These are phyloP conservation scores for Flabesymbios commensalis DNA, from an alignment of 2,888 invertebrate species.

Conservation along the genomic window DNA sequence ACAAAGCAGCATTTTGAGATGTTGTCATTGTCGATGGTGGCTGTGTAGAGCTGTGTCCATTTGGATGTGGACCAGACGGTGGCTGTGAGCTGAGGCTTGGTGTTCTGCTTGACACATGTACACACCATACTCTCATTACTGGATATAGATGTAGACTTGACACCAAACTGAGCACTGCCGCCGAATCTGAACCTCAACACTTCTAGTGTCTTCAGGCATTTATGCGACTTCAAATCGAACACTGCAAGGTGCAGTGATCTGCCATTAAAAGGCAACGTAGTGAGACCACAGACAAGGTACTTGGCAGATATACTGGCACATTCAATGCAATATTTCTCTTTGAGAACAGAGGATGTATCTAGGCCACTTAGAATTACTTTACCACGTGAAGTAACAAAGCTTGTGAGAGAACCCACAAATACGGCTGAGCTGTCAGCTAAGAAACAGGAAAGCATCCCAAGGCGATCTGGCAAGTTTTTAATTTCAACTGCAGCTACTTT, in stretches of 20 bases:
- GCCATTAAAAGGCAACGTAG: slow-evolving; percentile 33
- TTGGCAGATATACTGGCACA: slow-evolving; percentile 18
- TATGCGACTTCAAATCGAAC: slow-evolving; percentile 30
- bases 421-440: slow-evolving; percentile 24
- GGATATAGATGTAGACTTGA: slow-evolving; percentile 23
- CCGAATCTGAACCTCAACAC: slow-evolving; percentile 36
- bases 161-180: slow-evolving; percentile 35
- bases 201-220: slow-evolving; percentile 26
- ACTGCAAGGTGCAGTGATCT: slow-evolving; percentile 31
- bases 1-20: slow-evolving; percentile 29
- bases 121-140: slow-evolving; percentile 19
- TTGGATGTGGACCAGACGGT: slow-evolving; percentile 25
- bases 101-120: slow-evolving; percentile 31
- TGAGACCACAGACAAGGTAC: slow-evolving; percentile 24
- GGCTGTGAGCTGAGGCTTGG: slow-evolving; percentile 25
- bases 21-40: slow-evolving; percentile 22
- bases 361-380: slow-evolving; percentile 21
- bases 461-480: slow-evolving; percentile 21
- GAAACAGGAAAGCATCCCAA: slow-evolving; percentile 18
- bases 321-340: slow-evolving; percentile 31
- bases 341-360: slow-evolving; percentile 23
- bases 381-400: slow-evolving; percentile 20
- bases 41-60: slow-evolving; percentile 18
- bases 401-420: slow-evolving; percentile 32
- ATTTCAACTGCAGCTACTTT: slow-evolving; percentile 20